Evolutionary conservation across 30 jellyfish, hydroid and myxozoan species (phyloP).

Genomic region (Catostylus mosaicus): DNA sequence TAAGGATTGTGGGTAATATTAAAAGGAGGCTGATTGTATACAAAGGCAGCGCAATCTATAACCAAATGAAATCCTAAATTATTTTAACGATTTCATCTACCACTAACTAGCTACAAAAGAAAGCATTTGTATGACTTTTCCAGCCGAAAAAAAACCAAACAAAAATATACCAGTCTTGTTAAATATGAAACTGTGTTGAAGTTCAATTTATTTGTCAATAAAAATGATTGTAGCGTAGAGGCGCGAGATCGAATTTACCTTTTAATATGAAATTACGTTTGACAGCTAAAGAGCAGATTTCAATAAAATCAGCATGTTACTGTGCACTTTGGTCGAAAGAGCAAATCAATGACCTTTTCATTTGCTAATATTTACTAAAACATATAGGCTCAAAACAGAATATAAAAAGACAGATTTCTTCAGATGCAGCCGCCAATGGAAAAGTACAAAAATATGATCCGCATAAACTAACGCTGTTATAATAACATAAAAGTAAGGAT

Average conservation of each 20-base stretch:
- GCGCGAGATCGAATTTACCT: neutral
- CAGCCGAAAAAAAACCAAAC: no score
- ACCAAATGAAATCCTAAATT: no score
- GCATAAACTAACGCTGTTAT: conserved; percentile 26
- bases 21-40: no score
- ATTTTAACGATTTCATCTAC: no score
- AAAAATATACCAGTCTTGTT: neutral
- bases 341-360: conserved; percentile 56
- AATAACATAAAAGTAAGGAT: conserved; percentile 11
- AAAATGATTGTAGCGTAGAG: neutral
- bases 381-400: conserved; percentile 75
- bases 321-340: conserved; percentile 28
- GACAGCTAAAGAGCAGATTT: conserved; percentile 11
- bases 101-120: no score
- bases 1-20: no score
- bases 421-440: conserved; percentile 55
- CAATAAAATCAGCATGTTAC: conserved; percentile 24
- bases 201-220: neutral
- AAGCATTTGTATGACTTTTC: no score
- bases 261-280: neutral
- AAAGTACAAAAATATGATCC: conserved; percentile 45
- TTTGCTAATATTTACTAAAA: conserved; percentile 59
- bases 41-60: no score
- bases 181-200: neutral
- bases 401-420: conserved; percentile 36